phyloP scores from a whole-genome alignment of 2,113 vertebrate species.

The Anoura caudifer region DNA sequence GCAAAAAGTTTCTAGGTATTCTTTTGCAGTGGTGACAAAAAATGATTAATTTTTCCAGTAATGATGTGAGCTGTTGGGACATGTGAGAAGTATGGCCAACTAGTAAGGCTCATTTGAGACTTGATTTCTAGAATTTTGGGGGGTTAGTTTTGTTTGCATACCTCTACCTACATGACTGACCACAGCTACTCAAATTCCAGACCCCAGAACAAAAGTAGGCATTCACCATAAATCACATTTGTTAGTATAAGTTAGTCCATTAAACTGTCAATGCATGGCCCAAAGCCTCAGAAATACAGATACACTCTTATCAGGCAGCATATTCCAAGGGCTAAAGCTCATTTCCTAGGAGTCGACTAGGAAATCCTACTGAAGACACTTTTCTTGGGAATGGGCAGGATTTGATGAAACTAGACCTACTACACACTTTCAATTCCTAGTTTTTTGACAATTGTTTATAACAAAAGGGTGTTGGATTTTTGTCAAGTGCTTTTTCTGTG shows the following conservation, averaged over 20 bases:
- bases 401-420: neutral
- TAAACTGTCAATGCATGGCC: neutral
- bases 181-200: neutral
- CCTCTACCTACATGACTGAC: neutral
- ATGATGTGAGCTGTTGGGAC: neutral
- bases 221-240: neutral
- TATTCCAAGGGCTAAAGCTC: neutral
- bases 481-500: neutral
- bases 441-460: neutral
- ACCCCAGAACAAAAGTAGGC: neutral
- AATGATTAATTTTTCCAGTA: neutral
- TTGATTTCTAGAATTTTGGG: neutral
- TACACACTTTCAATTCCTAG: neutral
- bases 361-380: neutral
- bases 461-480: neutral
- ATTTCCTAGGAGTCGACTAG: neutral
- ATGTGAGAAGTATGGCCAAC: neutral
- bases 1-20: neutral
- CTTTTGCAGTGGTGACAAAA: neutral
- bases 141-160: neutral
- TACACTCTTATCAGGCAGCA: neutral
- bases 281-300: neutral
- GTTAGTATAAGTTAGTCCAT: neutral
- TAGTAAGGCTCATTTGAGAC: neutral
- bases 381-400: neutral